These are phyloP conservation scores for Andrena flavipes DNA, from an alignment of 2,888 invertebrate species.

Conservation along the genomic window DNA sequence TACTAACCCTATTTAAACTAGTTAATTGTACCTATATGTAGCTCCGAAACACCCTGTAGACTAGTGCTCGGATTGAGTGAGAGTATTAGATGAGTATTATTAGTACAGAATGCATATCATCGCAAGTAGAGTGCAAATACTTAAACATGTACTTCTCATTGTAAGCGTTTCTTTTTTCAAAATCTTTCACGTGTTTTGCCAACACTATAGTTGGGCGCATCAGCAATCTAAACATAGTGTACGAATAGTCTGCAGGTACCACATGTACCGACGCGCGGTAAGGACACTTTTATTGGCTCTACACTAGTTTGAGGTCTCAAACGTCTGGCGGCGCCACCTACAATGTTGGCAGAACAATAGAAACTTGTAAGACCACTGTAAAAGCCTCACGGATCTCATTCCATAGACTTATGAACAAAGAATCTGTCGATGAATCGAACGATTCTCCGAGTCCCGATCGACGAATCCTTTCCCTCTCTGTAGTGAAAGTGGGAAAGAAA, in stretches of 20 bases:
- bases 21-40: background rate
- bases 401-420: background rate
- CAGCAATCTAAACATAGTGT: background rate
- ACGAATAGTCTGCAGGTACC: background rate
- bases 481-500: too few relatives aligned
- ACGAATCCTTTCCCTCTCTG: too few relatives aligned
- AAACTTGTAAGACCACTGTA: background rate
- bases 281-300: background rate
- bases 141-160: too few relatives aligned
- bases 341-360: background rate
- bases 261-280: background rate
- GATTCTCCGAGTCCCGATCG: too few relatives aligned
- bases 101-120: background rate
- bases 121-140: background rate
- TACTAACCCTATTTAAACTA: background rate
- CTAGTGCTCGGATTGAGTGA: background rate
- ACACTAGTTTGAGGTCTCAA: background rate
- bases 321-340: background rate
- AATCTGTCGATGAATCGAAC: background rate
- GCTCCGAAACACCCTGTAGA: background rate
- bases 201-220: too few relatives aligned
- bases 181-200: too few relatives aligned
- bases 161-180: too few relatives aligned
- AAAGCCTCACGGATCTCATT: background rate
- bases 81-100: background rate